Evolutionary conservation across 2,797 vertebrate species (phyloP).

Genomic region (Diplodus puntazzo): DNA sequence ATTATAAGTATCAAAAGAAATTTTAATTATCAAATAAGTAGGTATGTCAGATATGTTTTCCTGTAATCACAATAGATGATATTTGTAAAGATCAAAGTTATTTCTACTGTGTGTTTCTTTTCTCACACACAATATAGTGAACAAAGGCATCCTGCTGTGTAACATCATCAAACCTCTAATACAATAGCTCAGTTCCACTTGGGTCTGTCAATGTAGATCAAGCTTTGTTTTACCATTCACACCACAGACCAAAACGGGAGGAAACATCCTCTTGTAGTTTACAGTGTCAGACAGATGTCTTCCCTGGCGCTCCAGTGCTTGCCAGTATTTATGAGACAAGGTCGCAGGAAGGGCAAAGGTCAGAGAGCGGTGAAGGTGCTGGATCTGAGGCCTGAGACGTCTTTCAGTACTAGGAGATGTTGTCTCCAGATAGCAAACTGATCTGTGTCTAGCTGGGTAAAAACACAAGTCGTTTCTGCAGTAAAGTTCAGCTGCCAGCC

Average conservation of each 20-base stretch:
- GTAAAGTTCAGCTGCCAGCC: slow-evolving; percentile 46
- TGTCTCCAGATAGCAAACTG: slow-evolving; percentile 37
- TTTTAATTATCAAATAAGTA: neutral
- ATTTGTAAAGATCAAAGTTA: slow-evolving; percentile 2
- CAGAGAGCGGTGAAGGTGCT: slow-evolving; percentile 57
- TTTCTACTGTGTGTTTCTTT: neutral
- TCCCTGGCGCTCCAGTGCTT: slow-evolving; percentile 29
- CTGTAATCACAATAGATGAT: neutral
- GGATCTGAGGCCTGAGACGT: slow-evolving; percentile 28
- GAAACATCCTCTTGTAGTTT: slow-evolving; percentile 57
- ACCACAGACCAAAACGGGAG: slow-evolving; percentile 33
- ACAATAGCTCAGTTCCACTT: slow-evolving; percentile 36
- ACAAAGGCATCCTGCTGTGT: slow-evolving; percentile 16
- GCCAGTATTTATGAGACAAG: slow-evolving; percentile 43
- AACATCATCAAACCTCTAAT: slow-evolving; percentile 16
- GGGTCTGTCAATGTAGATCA: slow-evolving; percentile 39
- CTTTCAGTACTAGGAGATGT: slow-evolving; percentile 40
- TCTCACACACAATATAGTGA: neutral
- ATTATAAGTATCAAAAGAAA: neutral
- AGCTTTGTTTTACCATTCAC: slow-evolving; percentile 59
- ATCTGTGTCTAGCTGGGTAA: slow-evolving; percentile 32
- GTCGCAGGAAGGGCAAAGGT: slow-evolving; percentile 69
- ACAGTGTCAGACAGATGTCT: slow-evolving; percentile 51
- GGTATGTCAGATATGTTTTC: neutral
- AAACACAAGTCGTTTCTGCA: slow-evolving; percentile 45